Evolutionary conservation across 1,140 invertebrate species (phyloP).

Genomic region (Drosophila auraria): DNA sequence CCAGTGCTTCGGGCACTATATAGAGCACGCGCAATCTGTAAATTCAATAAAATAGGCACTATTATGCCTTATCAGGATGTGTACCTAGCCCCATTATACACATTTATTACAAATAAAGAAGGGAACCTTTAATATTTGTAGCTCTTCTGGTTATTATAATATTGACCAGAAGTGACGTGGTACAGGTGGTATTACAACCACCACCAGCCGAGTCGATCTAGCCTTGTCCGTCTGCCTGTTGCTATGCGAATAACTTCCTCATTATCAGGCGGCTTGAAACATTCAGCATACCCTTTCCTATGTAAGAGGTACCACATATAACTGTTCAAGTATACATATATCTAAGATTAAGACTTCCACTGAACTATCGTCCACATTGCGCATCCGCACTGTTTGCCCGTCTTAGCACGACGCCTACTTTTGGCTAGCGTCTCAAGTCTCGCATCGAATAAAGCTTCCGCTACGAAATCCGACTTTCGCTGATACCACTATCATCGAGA

Average conservation of each 20-base stretch:
- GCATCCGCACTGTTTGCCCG: conserved; percentile 15
- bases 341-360: conserved; percentile 7
- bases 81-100: neutral
- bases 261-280: neutral
- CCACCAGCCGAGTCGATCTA: neutral
- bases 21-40: conserved; percentile 32
- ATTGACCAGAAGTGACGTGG: neutral
- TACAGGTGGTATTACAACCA: neutral
- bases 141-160: neutral
- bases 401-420: conserved; percentile 5
- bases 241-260: neutral
- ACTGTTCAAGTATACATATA: neutral
- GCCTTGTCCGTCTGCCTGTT: neutral
- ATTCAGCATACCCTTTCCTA: neutral
- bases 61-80: neutral
- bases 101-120: neutral
- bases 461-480: neutral
- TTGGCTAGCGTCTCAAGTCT: conserved; percentile 7
- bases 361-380: conserved; percentile 11
- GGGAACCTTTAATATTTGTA: too few relatives aligned
- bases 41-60: conserved; percentile 5
- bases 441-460: conserved; percentile 41
- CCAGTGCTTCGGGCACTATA: conserved; percentile 3
- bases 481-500: conserved; percentile 48
- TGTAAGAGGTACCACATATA: neutral